phyloP scores from a whole-genome alignment of 2,888 invertebrate species.

The Iselma pallidipennis region DNA sequence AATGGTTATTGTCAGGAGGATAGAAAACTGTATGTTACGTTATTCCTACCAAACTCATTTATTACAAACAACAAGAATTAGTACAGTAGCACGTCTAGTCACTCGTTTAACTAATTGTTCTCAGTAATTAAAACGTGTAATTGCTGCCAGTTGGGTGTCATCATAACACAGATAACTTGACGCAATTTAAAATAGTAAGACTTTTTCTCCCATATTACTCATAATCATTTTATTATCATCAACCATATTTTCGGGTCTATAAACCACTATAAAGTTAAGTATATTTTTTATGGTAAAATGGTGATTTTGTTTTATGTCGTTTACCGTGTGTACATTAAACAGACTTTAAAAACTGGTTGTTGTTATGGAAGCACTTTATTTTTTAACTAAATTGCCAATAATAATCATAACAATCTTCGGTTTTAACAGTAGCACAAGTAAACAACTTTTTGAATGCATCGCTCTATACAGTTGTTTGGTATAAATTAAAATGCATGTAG shows the following conservation, averaged over 20 bases:
- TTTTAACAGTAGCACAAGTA: not conserved
- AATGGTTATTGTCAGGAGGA: not conserved
- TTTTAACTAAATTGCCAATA: not conserved
- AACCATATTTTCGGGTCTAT: too few species aligned
- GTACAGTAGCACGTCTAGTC: not conserved
- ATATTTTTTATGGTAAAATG: slow-evolving; percentile 19
- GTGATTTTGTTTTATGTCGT: slow-evolving; percentile 18
- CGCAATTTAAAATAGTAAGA: too few species aligned
- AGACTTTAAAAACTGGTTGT: slow-evolving; percentile 11
- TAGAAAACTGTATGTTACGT: not conserved
- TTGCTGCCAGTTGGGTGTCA: slow-evolving; percentile 5
- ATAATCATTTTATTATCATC: too few species aligned
- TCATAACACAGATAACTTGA: not conserved
- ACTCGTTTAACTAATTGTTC: slow-evolving; percentile 7
- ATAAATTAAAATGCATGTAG: slow-evolving; percentile 18
- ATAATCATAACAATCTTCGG: not conserved
- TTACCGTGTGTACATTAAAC: slow-evolving; percentile 14
- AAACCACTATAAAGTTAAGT: too few species aligned
- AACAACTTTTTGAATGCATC: not conserved
- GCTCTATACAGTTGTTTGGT: not conserved
- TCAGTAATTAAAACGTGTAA: slow-evolving; percentile 12
- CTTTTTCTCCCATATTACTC: too few species aligned
- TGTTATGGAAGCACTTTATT: not conserved
- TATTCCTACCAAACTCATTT: slow-evolving; percentile 6
- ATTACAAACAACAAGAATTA: slow-evolving; percentile 8